Percentiles rank a stretch among this genome's conserved stretches.
phyloP scores from a whole-genome alignment of 2,888 invertebrate genomes.

The Leucophenga montana region DNA sequence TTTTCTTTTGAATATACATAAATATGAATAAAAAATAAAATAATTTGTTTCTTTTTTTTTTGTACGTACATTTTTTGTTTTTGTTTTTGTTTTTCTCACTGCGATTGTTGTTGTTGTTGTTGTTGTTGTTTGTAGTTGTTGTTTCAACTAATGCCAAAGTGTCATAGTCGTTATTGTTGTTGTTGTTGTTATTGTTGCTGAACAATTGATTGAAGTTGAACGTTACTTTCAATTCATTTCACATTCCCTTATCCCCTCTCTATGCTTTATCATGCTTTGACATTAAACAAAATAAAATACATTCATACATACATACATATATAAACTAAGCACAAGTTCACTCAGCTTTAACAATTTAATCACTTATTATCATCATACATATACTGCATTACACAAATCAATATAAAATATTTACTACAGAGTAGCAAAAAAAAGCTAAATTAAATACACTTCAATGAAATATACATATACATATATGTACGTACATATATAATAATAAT shows the following conservation, averaged over 20 bases:
- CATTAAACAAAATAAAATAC: no score
- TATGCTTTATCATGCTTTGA: no score
- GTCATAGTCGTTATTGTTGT: constrained; percentile 23
- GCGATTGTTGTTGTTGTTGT: constrained; percentile 12
- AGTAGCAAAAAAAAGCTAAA: constrained; percentile 29
- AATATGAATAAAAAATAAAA: no score
- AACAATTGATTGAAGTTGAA: constrained; percentile 54
- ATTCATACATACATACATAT: constrained; percentile 34
- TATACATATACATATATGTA: constrained; percentile 26
- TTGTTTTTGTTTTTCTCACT: not conserved
- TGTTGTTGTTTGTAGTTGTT: not conserved
- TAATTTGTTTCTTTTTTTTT: no score
- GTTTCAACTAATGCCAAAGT: constrained; percentile 44
- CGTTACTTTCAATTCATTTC: no score
- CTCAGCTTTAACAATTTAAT: constrained; percentile 55
- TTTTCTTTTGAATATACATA: no score
- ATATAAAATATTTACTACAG: no score
- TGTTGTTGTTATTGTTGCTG: constrained; percentile 37
- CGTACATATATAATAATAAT: constrained; percentile 17
- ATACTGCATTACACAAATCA: constrained; percentile 26
- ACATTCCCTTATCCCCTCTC: no score
- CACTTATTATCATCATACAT: constrained; percentile 56
- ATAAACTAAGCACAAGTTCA: constrained; percentile 58
- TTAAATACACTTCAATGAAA: constrained; percentile 33
- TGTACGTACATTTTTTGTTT: no score